Evolutionary conservation across 2,888 invertebrate species (phyloP).

Genomic region (Taenaris catops): DNA sequence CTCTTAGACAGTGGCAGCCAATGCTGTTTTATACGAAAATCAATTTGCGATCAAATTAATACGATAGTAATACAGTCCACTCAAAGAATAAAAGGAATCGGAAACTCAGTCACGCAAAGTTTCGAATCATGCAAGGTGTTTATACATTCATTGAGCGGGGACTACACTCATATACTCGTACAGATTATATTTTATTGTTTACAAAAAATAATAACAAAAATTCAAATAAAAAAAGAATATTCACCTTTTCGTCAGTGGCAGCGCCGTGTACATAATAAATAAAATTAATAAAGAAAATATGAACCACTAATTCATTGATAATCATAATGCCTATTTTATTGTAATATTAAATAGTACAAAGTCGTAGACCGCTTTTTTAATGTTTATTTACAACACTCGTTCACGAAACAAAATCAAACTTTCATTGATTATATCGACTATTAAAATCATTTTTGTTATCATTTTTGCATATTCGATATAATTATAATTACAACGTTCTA

Average conservation of each 20-base stretch:
- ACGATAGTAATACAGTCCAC: constrained; percentile 28
- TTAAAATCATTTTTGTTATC: constrained; percentile 44
- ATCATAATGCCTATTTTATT: constrained; percentile 47
- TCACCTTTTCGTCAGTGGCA: constrained; percentile 60
- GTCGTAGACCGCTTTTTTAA: constrained; percentile 26
- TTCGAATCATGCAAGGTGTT: not conserved
- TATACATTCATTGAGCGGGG: not conserved
- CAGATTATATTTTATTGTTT: no score
- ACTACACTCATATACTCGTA: no score
- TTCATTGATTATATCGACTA: constrained; percentile 37
- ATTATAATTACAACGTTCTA: constrained; percentile 34
- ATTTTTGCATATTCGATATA: constrained; percentile 52
- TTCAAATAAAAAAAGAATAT: no score
- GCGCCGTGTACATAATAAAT: constrained; percentile 51
- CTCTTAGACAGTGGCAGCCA: constrained; percentile 43
- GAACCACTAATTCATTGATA: constrained; percentile 53
- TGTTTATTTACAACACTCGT: constrained; percentile 47
- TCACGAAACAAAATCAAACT: constrained; percentile 51
- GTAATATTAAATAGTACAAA: constrained; percentile 24
- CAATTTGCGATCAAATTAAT: constrained; percentile 21
- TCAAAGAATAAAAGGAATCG: constrained; percentile 22
- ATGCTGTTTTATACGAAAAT: constrained; percentile 24
- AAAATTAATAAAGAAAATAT: constrained; percentile 54
- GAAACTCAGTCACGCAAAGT: constrained; percentile 21
- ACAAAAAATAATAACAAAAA: no score